Conservation (phyloP, 2,113 vertebrate species). For the Scomber scombrus region DNA sequence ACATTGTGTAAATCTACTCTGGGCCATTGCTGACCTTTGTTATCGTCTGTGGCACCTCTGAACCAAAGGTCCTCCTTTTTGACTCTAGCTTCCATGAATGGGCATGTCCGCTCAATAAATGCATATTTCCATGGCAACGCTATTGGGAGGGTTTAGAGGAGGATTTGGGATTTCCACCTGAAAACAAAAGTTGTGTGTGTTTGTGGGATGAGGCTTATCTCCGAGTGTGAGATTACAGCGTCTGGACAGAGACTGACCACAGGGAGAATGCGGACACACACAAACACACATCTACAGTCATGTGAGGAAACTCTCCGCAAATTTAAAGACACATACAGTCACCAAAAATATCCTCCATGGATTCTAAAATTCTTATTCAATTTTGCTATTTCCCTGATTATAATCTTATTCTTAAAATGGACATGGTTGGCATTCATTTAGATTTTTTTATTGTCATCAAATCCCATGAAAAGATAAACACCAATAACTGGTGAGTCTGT, state of each 20-base stretch:
- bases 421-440: no score
- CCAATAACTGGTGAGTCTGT: no score
- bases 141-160: slow-evolving; percentile 20
- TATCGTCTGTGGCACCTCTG: slow-evolving; percentile 35
- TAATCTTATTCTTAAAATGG: no score
- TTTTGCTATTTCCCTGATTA: no score
- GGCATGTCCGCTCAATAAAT: slow-evolving; percentile 15
- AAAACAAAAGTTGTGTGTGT: slow-evolving; percentile 52
- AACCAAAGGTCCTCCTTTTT: slow-evolving; percentile 33
- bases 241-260: slow-evolving; percentile 63
- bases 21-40: slow-evolving; percentile 51
- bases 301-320: no score
- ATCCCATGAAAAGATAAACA: no score
- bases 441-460: no score
- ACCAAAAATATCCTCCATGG: no score
- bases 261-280: slow-evolving; percentile 32
- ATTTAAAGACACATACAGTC: no score
- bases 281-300: no score
- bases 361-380: no score
- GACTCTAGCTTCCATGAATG: slow-evolving; percentile 35
- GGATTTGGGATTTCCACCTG: slow-evolving; percentile 50
- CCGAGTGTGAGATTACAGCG: slow-evolving; percentile 60
- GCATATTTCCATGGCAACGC: slow-evolving; percentile 48
- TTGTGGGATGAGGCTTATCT: slow-evolving; percentile 40
- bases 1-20: slow-evolving; percentile 51